Percentiles rank a stretch among this genome's conserved stretches.
Conservation (phyloP, 1,140 invertebrate species). For the Aphaenogaster floridana region DNA sequence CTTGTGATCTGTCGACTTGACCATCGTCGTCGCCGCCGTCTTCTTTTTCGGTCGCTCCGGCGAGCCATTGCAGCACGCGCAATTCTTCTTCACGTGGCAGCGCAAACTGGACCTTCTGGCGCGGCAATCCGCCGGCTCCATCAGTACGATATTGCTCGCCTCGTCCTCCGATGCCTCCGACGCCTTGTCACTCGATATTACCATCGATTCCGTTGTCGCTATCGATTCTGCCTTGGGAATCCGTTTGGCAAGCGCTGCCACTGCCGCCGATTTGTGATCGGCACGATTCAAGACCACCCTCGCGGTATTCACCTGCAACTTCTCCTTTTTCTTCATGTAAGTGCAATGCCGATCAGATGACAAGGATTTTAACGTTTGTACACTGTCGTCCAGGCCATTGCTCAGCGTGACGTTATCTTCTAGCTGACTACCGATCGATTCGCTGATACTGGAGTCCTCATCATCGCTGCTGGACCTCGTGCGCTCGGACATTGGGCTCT, state of each 20-base stretch:
- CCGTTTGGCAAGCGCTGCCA: constrained; percentile 68
- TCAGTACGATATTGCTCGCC: constrained; percentile 71
- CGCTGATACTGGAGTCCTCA: constrained; percentile 82
- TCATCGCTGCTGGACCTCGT: constrained; percentile 81
- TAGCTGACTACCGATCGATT: constrained; percentile 80
- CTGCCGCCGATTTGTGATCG: constrained; percentile 74
- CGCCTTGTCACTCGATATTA: constrained; percentile 80
- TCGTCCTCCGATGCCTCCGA: constrained; percentile 84
- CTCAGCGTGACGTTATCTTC: constrained; percentile 80
- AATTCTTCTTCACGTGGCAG: constrained; percentile 87
- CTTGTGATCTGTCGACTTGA: constrained; percentile 79
- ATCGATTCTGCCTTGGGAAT: constrained; percentile 73
- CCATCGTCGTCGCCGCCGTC: constrained; percentile 44
- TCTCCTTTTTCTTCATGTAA: constrained; percentile 81
- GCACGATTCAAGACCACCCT: constrained; percentile 81
- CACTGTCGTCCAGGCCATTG: constrained; percentile 81
- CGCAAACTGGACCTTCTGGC: constrained; percentile 86
- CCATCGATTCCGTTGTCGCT: constrained; percentile 60
- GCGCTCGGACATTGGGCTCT: constrained; percentile 80
- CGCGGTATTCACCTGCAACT: constrained; percentile 79
- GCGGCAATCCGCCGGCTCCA: constrained; percentile 81
- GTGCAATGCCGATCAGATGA: constrained; percentile 73
- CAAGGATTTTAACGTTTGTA: constrained; percentile 69
- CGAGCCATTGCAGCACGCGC: constrained; percentile 87
- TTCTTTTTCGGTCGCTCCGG: constrained; percentile 85